phyloP scores from a whole-genome alignment of 2,888 invertebrate species.

The Agonopterix heracliana region DNA sequence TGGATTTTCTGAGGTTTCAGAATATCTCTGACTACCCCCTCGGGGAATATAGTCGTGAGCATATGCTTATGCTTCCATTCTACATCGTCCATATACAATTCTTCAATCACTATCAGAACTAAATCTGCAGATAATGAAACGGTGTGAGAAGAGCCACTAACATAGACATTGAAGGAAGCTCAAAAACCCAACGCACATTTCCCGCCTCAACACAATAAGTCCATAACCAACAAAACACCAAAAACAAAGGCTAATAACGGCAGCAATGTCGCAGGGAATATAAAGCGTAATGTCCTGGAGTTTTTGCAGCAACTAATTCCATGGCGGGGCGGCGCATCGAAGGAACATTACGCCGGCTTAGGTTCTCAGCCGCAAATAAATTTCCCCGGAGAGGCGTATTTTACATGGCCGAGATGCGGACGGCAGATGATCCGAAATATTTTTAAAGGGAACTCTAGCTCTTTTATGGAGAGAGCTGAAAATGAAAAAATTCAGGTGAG shows the following conservation, averaged over 20 bases:
- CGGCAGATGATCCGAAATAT: conserved; percentile 14
- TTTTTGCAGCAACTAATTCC: conserved; percentile 19
- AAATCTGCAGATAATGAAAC: no score
- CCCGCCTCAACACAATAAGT: no score
- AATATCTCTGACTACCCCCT: no score
- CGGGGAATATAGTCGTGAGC: no score
- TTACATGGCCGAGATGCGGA: conserved; percentile 22
- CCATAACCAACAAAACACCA: no score
- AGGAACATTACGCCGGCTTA: conserved; percentile 54
- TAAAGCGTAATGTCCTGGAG: conserved; percentile 9
- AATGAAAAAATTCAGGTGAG: background rate
- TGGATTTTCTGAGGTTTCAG: no score
- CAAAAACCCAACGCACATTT: no score
- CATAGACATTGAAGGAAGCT: no score
- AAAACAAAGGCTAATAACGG: background rate
- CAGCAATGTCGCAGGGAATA: background rate
- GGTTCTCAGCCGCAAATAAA: conserved; percentile 57
- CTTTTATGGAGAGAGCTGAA: background rate
- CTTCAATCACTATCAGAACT: no score
- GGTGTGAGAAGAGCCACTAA: no score
- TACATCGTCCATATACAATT: no score
- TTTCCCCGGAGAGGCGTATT: conserved; percentile 66
- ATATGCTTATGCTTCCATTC: no score
- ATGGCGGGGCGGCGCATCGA: conserved; percentile 40
- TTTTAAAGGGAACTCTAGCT: conserved; percentile 7